Conservation (phyloP, 2,113 vertebrate species). For the Crotalus helleri region DNA sequence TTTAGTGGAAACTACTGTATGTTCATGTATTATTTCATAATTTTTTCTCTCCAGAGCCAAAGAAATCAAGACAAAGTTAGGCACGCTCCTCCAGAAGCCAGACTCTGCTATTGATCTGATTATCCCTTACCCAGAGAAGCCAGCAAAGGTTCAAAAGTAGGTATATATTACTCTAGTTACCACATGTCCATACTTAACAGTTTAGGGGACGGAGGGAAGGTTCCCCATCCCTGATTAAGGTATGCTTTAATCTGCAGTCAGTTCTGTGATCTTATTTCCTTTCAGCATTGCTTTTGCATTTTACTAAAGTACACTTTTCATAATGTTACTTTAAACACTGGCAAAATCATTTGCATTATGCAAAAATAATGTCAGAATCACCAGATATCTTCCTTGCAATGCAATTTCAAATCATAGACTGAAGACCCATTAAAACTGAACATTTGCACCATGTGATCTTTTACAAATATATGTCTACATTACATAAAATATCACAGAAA, state of each 20-base stretch:
- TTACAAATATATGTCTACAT: not conserved
- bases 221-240: not conserved
- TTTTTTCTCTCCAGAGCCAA: constrained; percentile 81
- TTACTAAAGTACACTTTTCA: not conserved
- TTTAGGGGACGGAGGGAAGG: not conserved
- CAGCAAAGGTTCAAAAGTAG: constrained; percentile 87
- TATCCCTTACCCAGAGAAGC: constrained; percentile 86
- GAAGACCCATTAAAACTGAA: not conserved
- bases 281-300: not conserved
- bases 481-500: no score
- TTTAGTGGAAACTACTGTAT: not conserved
- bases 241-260: not conserved
- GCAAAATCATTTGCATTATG: not conserved
- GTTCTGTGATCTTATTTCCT: not conserved
- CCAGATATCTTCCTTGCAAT: not conserved
- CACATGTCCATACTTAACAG: not conserved
- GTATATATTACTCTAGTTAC: constrained; percentile 40
- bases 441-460: not conserved
- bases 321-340: not conserved
- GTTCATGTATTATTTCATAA: not conserved
- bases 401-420: not conserved
- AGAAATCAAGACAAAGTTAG: constrained; percentile 93
- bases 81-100: constrained; percentile 91
- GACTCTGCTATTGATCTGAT: constrained; percentile 87
- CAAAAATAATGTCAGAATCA: not conserved